Base-by-base conservation (phyloP, 2,888 invertebrate species). In the Brenthis ino region DNA sequence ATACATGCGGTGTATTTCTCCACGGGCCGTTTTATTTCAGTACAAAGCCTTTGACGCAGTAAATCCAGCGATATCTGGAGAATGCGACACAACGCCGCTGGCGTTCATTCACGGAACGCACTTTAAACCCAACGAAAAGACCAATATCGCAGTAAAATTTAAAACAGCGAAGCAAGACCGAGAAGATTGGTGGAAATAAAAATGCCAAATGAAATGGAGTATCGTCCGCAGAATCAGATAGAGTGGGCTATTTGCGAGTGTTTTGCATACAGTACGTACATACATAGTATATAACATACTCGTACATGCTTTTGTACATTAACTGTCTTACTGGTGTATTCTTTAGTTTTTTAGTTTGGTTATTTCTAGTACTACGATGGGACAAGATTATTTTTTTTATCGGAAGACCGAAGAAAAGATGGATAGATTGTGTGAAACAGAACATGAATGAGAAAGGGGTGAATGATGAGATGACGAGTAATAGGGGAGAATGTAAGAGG, bases 41-140 rank as follows among this genome's bases (percentile, higher is more conserved):
- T 88, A 89, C 90, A 90, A 91, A 89, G 90, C 89, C 84, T 83
- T 80, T 84, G 85, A 83, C 84, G 87, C 89, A 88, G 86, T 91
- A 91, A 91, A 91, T 91, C 88, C 87, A 80, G 76, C 86, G 87
- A 86, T 91, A 91, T 90, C 90, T 85, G 84, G 85, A 80, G 78
- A 82, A 86, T 83, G 87, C 89, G 89, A 89, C 89, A 87, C 85
- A 85, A 85, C 86, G 86, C 85, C 86, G 61, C 51, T 20, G 57
- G 70, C 64, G 56, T 70, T 65, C 65, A 58, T 70, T 70, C 58
- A 57, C 83, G 84, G 73, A 73, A 77, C 77, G 83, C 82, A 77
- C 75, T 72, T 69, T 67, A 69, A 67, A 68, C 67, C 65, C 64
- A 54, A 61, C 70, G 56, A 69, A 72, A 84, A 75, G 76, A 76